Evolutionary conservation across 2,797 vertebrate species (phyloP).

Genomic region (Coendou prehensilis): DNA sequence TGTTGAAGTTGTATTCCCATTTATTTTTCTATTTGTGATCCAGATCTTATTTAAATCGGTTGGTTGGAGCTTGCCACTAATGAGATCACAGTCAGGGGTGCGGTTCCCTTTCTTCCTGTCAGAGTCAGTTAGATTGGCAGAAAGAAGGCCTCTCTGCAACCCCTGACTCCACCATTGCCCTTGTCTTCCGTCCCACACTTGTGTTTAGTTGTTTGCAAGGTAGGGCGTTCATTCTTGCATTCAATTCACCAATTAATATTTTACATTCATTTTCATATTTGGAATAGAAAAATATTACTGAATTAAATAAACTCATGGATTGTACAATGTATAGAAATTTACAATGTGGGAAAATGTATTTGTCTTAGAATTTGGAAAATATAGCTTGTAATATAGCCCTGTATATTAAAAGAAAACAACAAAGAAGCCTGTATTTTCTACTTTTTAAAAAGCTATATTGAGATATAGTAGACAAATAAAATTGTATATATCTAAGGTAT

Average conservation of each 20-base stretch:
- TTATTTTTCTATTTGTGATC: conserved; percentile 56
- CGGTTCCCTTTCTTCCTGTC: conserved; percentile 12
- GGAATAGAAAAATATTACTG: background rate
- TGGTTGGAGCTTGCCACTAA: conserved; percentile 16
- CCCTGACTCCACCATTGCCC: background rate
- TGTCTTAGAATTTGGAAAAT: conserved; percentile 30
- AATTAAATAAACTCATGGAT: background rate
- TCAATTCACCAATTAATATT: conserved; percentile 5
- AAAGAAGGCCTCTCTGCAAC: background rate
- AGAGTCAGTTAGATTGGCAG: conserved; percentile 9
- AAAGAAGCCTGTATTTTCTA: background rate
- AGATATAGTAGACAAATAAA: background rate
- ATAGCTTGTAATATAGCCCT: background rate
- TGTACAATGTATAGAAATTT: background rate
- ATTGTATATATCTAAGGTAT: background rate
- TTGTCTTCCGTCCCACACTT: background rate
- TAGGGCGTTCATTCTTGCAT: background rate
- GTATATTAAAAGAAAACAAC: background rate
- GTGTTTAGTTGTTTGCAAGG: background rate
- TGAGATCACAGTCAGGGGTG: conserved; percentile 25
- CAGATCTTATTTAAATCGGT: conserved; percentile 48
- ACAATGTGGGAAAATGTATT: conserved; percentile 37
- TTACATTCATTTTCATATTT: background rate
- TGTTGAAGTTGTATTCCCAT: conserved; percentile 35
- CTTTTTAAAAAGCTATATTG: background rate